phyloP scores from a whole-genome alignment of 2,888 invertebrate species.

The Aelia acuminata region DNA sequence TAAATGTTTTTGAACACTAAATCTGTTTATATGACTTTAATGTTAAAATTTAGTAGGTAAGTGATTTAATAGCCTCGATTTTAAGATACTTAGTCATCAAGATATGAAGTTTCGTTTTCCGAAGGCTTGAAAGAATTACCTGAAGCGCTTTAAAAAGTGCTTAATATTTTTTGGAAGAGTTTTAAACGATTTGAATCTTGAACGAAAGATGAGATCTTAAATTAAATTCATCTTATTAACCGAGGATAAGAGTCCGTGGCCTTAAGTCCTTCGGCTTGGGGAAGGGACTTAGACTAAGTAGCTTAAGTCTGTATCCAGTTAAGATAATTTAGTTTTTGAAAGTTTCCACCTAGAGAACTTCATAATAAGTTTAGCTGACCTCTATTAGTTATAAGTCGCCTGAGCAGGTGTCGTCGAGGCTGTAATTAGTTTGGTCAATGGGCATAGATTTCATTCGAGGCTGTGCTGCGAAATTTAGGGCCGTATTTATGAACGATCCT shows the following conservation, averaged over 20 bases:
- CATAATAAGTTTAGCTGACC: conserved; percentile 29
- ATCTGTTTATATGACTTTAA: too few species aligned
- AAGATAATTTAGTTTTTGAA: conserved; percentile 53
- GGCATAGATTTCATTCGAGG: not conserved
- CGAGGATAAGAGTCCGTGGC: conserved; percentile 35
- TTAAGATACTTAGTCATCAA: not conserved
- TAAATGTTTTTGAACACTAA: too few species aligned
- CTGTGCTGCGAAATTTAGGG: too few species aligned
- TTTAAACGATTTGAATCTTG: conserved; percentile 23
- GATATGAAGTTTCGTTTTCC: not conserved
- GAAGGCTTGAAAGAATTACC: conserved; percentile 1
- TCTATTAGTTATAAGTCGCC: not conserved
- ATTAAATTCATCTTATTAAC: conserved; percentile 55
- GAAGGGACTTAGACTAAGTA: conserved; percentile 30
- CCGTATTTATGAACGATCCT: too few species aligned
- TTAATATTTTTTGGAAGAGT: conserved; percentile 44
- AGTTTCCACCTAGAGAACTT: conserved; percentile 45
- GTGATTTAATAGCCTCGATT: not conserved
- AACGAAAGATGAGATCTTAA: conserved; percentile 41
- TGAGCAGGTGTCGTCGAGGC: not conserved
- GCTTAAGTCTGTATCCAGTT: conserved; percentile 55
- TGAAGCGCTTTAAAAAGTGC: conserved; percentile 16
- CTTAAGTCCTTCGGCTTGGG: conserved; percentile 36
- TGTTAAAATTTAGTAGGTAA: not conserved
- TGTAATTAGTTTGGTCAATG: not conserved